Conservation (phyloP, 2,797 vertebrate species). For the Myripristis murdjan region DNA sequence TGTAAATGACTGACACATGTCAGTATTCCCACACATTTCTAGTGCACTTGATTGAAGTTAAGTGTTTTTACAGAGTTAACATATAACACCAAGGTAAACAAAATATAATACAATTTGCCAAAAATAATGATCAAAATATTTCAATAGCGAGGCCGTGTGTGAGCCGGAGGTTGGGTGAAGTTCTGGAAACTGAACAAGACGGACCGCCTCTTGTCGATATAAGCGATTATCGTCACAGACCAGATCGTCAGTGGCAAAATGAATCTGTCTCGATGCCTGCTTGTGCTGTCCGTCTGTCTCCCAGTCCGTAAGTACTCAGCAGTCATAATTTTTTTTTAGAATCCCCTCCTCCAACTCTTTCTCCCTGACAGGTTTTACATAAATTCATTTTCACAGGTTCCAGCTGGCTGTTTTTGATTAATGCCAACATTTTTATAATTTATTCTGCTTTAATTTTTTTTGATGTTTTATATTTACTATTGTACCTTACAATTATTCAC, state of each 20-base stretch:
- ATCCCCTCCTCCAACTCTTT: no score
- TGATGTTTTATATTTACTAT: no score
- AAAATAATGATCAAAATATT: no score
- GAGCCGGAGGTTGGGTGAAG: slow-evolving; percentile 7
- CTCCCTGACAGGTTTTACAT: no score
- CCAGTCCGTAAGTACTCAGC: slow-evolving; percentile 41
- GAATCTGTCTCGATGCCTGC: slow-evolving; percentile 27
- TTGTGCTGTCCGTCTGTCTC: slow-evolving; percentile 42
- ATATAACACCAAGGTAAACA: not conserved
- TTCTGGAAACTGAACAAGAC: slow-evolving; percentile 24
- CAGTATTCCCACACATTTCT: slow-evolving; percentile 59
- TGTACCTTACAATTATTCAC: no score
- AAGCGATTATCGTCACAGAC: not conserved
- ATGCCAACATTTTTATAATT: no score
- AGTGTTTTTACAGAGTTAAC: not conserved
- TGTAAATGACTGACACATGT: no score
- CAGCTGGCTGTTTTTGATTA: no score
- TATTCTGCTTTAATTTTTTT: no score
- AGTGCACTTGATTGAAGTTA: not conserved
- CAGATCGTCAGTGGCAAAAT: slow-evolving; percentile 28
- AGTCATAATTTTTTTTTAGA: no score
- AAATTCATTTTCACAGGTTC: no score
- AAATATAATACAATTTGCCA: no score
- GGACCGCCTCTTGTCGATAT: slow-evolving; percentile 22
- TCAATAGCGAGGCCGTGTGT: not conserved